Percentiles rank a stretch among this genome's conserved stretches.
Evolutionary conservation across 1,140 invertebrate species (phyloP).

Genomic region (Aporrectodea caliginosa): DNA sequence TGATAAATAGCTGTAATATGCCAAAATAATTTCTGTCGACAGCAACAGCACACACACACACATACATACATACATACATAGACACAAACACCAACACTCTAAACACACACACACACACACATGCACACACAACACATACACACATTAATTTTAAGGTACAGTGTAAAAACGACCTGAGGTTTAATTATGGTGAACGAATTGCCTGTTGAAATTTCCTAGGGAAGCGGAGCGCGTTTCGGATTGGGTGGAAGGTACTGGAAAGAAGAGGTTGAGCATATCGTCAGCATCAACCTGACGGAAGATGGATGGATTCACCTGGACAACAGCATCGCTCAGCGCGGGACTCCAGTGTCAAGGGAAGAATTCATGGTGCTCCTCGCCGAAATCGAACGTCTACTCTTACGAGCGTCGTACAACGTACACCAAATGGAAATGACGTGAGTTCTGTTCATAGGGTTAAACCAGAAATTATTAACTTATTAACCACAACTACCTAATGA

Average conservation of each 20-base stretch:
- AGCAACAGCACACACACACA: constrained; percentile 31
- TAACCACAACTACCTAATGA: too few species aligned
- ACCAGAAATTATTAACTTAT: too few species aligned
- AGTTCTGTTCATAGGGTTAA: too few species aligned
- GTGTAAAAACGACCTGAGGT: constrained; percentile 25
- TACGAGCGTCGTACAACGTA: constrained; percentile 86
- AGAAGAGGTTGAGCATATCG: constrained; percentile 63
- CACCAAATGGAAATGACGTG: constrained; percentile 84
- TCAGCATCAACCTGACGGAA: constrained; percentile 59
- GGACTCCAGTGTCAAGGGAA: constrained; percentile 64
- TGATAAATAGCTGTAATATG: too few species aligned
- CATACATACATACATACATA: neutral
- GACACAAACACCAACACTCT: constrained; percentile 11
- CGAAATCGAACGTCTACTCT: constrained; percentile 72
- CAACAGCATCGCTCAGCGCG: constrained; percentile 45
- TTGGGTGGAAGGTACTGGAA: constrained; percentile 65
- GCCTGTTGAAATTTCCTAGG: constrained; percentile 45
- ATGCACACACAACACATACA: neutral
- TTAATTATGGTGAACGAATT: constrained; percentile 34
- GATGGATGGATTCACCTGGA: constrained; percentile 50
- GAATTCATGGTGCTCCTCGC: constrained; percentile 81
- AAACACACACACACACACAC: constrained; percentile 25
- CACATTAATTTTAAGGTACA: neutral
- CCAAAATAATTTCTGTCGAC: too few species aligned
- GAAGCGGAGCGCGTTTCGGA: constrained; percentile 62